Percentiles rank a stretch among this genome's conserved stretches.
phyloP scores from a whole-genome alignment of 2,797 vertebrate species.

The Xiphorhynchus erythropygius region DNA sequence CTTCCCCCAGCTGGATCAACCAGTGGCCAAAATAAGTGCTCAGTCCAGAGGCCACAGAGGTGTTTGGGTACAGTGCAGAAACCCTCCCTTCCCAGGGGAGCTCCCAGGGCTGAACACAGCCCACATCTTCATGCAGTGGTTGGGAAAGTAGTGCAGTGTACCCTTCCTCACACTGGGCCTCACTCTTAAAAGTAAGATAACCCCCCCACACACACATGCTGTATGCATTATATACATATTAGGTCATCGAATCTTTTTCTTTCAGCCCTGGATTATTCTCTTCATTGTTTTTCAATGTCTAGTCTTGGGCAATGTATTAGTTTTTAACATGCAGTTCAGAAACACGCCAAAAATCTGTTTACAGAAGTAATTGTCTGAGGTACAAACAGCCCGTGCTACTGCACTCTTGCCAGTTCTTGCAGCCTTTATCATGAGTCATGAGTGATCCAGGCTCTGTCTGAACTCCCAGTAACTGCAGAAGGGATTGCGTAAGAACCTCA shows the following conservation, averaged over 20 bases:
- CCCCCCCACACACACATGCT: not conserved
- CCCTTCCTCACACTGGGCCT: conserved; percentile 2
- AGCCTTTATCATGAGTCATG: conserved; percentile 53
- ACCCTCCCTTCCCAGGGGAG: not conserved
- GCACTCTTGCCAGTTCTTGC: conserved; percentile 34
- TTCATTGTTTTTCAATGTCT: conserved; percentile 16
- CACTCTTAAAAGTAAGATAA: not conserved
- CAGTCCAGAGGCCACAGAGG: not conserved
- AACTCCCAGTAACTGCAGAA: conserved; percentile 34
- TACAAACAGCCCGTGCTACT: conserved; percentile 45
- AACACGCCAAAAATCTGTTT: conserved; percentile 51
- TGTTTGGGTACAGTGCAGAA: not conserved
- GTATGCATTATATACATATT: conserved; percentile 36
- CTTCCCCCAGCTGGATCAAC: not conserved
- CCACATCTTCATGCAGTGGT: fast-evolving
- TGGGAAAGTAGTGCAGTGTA: fast-evolving
- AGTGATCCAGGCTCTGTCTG: conserved; percentile 13
- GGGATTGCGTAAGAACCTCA: conserved; percentile 32
- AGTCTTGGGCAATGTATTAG: not conserved
- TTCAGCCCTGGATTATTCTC: conserved; percentile 22
- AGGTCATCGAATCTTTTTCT: conserved; percentile 37
- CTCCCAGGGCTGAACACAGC: not conserved
- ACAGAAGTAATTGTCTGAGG: conserved; percentile 48
- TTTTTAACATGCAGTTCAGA: not conserved
- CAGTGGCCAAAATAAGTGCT: not conserved